A percentile compares a stretch with the other conserved stretches of the same genome.
Evolutionary conservation across 2,113 vertebrate species (phyloP).

Genomic region (Microtus richardsoni): DNA sequence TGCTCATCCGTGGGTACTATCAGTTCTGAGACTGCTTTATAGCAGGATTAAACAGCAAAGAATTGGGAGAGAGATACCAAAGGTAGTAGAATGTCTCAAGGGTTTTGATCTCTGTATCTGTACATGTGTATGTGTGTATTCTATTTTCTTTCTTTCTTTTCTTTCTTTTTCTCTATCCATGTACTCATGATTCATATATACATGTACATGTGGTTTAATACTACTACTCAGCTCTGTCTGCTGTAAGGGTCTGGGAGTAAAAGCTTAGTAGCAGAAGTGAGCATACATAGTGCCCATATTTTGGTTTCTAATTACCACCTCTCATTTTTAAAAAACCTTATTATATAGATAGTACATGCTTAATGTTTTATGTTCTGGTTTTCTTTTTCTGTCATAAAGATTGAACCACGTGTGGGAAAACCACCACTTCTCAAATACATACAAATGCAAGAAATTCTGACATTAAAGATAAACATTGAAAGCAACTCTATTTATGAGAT

Average conservation of each 20-base stretch:
- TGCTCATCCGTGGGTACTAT: background rate
- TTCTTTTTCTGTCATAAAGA: background rate
- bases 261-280: background rate
- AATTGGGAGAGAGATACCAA: background rate
- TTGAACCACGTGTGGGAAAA: background rate
- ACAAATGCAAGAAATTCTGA: constrained; percentile 4
- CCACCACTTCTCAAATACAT: background rate
- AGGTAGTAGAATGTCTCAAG: background rate
- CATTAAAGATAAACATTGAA: background rate
- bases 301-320: background rate
- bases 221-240: background rate
- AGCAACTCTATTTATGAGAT: background rate
- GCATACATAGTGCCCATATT: background rate
- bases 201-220: background rate
- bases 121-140: background rate
- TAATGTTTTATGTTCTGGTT: background rate
- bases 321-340: background rate
- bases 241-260: background rate
- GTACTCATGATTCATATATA: too few relatives aligned
- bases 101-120: background rate
- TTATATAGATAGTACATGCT: background rate
- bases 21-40: background rate
- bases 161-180: too few relatives aligned
- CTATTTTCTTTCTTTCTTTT: too few relatives aligned
- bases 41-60: background rate